Base-by-base conservation (phyloP, 2,888 invertebrate species). In the Polymixis flavicincta region DNA sequence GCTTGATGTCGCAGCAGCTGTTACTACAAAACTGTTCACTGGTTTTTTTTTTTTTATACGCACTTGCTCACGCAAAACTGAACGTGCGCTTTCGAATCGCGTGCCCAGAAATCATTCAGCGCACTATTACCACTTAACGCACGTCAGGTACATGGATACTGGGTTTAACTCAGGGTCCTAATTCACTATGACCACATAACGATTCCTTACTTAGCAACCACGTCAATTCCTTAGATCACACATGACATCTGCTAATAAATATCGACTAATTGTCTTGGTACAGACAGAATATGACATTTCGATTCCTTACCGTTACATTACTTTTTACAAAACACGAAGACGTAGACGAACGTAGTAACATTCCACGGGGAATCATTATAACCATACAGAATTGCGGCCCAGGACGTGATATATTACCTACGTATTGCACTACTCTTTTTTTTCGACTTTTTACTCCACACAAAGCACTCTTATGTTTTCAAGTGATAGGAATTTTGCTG, bases 321-420 rank as follows among this genome's bases (percentile, higher is more conserved):
- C n/a, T n/a, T n/a, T n/a, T n/a, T n/a, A n/a, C n/a, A n/a, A n/a
- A n/a, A n/a, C n/a, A n/a, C n/a, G n/a, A n/a, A n/a, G n/a, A n/a
- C n/a, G n/a, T n/a, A n/a, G n/a, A n/a, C n/a, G n/a, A n/a, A n/a
- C n/a, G n/a, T n/a, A n/a, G n/a, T n/a, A n/a, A n/a, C n/a, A n/a
- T n/a, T n/a, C n/a, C n/a, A n/a, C n/a, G n/a, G n/a, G n/a, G n/a
- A n/a, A n/a, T n/a, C n/a, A n/a, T n/a, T n/a, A n/a, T n/a, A n/a
- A n/a, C n/a, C n/a, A n/a, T n/a, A n/a, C n/a, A n/a, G n/a, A n/a
- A n/a, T n/a, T n/a, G n/a, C n/a, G n/a, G n/a, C n/a, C n/a, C n/a
- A n/a, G 63, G 37, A 57, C 17, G 25, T 28, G 52, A 66, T 76
- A n/a, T 82, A 63, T 59, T 82, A 9, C n/a, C 42, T 55, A 59